phyloP scores from a whole-genome alignment of 2,888 invertebrate species.

The Phengaris alcon region DNA sequence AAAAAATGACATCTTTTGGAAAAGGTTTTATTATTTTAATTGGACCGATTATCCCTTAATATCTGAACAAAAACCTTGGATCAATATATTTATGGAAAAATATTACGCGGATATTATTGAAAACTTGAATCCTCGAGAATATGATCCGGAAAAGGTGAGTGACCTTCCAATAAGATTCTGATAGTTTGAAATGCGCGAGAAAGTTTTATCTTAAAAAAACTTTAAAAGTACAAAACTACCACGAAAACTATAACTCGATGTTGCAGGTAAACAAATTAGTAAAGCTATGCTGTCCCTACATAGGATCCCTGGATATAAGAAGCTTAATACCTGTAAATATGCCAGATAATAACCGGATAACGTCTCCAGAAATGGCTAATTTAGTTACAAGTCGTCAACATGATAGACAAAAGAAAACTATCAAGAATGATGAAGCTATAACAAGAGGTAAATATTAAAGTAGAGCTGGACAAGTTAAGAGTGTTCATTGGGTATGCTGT shows the following conservation, averaged over 20 bases:
- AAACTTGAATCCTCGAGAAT: slow-evolving; percentile 68
- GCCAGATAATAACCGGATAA: slow-evolving; percentile 62
- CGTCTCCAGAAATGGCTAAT: slow-evolving; percentile 70
- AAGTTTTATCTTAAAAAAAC: neutral
- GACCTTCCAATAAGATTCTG: slow-evolving; percentile 7
- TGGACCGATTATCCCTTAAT: slow-evolving; percentile 57
- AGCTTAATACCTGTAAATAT: slow-evolving; percentile 69
- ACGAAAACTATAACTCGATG: slow-evolving; percentile 16
- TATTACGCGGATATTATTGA: slow-evolving; percentile 70
- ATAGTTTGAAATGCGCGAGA: neutral
- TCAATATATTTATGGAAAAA: slow-evolving; percentile 68
- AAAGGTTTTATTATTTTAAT: slow-evolving; percentile 62
- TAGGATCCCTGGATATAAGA: slow-evolving; percentile 61
- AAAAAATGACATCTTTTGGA: slow-evolving; percentile 73
- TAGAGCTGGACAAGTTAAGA: too few relatives aligned
- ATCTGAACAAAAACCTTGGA: slow-evolving; percentile 58
- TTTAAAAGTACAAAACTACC: slow-evolving; percentile 17
- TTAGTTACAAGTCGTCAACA: slow-evolving; percentile 59
- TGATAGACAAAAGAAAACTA: slow-evolving; percentile 47
- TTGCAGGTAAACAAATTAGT: slow-evolving; percentile 62
- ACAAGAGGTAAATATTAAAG: slow-evolving; percentile 51
- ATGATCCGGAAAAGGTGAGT: slow-evolving; percentile 72
- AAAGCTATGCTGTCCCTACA: slow-evolving; percentile 68
- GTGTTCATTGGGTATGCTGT: too few relatives aligned
- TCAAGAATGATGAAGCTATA: slow-evolving; percentile 48